Percentiles rank a stretch among this genome's conserved stretches.
Evolutionary conservation across 1,140 invertebrate genomes (phyloP).

Genomic region (Brachystomella parvula): DNA sequence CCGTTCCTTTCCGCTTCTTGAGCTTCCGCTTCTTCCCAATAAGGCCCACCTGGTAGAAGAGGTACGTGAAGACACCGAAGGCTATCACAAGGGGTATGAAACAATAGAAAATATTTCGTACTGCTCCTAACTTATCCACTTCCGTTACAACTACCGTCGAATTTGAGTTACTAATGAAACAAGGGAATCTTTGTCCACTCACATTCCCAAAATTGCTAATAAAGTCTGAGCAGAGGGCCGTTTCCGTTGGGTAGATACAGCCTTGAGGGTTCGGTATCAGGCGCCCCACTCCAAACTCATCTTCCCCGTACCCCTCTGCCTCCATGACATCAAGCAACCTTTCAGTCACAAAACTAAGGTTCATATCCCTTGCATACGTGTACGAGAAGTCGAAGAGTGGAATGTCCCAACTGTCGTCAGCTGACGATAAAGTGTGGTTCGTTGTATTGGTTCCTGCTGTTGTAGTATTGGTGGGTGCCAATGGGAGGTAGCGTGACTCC

Average conservation of each 20-base stretch:
- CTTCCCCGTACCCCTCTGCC: not conserved
- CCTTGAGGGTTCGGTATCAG: conserved; percentile 41
- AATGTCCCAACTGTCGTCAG: not conserved
- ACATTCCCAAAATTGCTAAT: conserved; percentile 28
- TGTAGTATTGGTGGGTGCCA: not conserved
- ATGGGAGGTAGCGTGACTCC: not conserved
- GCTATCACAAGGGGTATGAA: conserved; percentile 38
- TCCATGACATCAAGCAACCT: not conserved
- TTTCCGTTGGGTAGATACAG: conserved; percentile 41
- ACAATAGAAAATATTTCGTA: conserved; percentile 37
- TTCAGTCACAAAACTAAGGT: not conserved
- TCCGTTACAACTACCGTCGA: conserved; percentile 35
- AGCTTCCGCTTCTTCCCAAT: conserved; percentile 23
- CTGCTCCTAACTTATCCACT: conserved; percentile 34
- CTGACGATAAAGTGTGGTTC: not conserved
- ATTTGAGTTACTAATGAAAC: conserved; percentile 34
- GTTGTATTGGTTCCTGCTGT: not conserved
- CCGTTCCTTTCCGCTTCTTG: conserved; percentile 17
- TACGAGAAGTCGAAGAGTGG: not conserved
- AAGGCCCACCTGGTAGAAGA: conserved; percentile 38
- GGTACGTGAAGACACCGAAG: conserved; percentile 37
- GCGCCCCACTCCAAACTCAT: conserved; percentile 21
- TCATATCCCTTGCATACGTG: not conserved
- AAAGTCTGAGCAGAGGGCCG: conserved; percentile 39
- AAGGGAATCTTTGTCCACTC: conserved; percentile 31